Percentiles rank a stretch among this genome's conserved stretches.
Conservation (phyloP, 2,113 vertebrate species). For the Alethe diademata region DNA sequence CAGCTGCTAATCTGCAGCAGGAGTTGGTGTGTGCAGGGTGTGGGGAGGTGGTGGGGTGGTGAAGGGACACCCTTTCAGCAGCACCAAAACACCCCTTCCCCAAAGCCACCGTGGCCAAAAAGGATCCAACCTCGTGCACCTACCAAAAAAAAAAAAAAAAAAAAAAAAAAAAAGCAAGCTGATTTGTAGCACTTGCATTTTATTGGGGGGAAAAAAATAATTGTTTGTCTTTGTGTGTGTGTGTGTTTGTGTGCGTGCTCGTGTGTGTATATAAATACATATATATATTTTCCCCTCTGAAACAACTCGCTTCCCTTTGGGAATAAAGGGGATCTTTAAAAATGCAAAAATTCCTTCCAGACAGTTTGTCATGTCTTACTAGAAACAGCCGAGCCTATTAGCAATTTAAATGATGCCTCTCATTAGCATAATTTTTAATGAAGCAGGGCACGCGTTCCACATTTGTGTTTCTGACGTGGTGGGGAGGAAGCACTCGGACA, state of each 20-base stretch:
- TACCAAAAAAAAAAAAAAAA: no score
- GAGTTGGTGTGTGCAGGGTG: neutral
- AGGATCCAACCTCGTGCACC: neutral
- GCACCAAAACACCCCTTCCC: neutral
- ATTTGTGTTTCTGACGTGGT: slow-evolving; percentile 15
- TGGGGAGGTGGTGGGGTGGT: neutral
- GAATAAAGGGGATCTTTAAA: slow-evolving; percentile 65
- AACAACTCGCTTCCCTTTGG: slow-evolving; percentile 38
- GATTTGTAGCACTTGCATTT: neutral
- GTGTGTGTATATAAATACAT: slow-evolving; percentile 56
- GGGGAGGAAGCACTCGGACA: slow-evolving; percentile 27
- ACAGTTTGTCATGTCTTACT: slow-evolving; percentile 67
- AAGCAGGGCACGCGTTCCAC: slow-evolving; percentile 48
- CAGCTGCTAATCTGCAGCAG: slow-evolving; percentile 32
- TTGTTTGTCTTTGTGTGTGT: neutral
- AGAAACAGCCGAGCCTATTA: slow-evolving; percentile 48
- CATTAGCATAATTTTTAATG: slow-evolving; percentile 70
- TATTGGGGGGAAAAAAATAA: neutral
- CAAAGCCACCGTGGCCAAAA: rapidly evolving
- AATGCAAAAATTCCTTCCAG: slow-evolving; percentile 67
- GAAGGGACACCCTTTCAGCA: neutral
- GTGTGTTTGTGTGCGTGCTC: neutral
- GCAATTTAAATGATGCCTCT: slow-evolving; percentile 61
- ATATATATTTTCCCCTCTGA: slow-evolving; percentile 49
- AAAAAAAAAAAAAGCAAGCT: neutral